phyloP scores from a whole-genome alignment of 37 sponge, comb jelly and placozoan genomes.

The Cladorhizidae sp. region DNA sequence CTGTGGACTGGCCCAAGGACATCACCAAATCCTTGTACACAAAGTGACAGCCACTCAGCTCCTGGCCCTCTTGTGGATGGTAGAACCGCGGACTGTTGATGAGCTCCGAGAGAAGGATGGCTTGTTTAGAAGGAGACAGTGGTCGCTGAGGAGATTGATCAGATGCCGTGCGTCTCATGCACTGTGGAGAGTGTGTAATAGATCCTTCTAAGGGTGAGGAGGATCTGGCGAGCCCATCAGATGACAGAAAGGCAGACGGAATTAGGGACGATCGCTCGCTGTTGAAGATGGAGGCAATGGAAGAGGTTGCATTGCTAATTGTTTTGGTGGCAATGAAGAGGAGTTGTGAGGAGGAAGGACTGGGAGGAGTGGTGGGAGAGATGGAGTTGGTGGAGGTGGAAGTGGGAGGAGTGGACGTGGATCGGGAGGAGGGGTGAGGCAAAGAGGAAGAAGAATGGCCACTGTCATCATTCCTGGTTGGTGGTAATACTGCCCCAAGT shows the following conservation, averaged over 20 bases:
- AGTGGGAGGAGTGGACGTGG: not conserved
- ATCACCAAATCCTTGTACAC: slow-evolving; percentile 59
- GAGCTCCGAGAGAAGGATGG: slow-evolving; percentile 6
- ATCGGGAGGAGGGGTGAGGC: not conserved
- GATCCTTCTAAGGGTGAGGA: not conserved
- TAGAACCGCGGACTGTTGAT: slow-evolving; percentile 24
- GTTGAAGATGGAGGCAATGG: not conserved
- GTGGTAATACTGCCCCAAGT: too few relatives aligned
- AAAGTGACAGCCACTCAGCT: slow-evolving; percentile 6
- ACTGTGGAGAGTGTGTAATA: not conserved
- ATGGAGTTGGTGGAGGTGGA: not conserved
- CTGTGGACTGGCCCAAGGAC: slow-evolving; percentile 9
- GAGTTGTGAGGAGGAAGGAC: not conserved
- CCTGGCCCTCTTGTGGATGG: slow-evolving; percentile 10
- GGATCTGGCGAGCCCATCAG: not conserved
- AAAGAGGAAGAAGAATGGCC: not conserved
- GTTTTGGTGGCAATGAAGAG: not conserved
- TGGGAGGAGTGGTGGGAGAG: not conserved
- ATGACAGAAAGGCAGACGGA: not conserved
- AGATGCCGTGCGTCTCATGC: not conserved
- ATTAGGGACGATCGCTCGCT: not conserved
- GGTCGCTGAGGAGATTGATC: not conserved
- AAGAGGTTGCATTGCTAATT: not conserved
- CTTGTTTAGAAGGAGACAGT: not conserved
- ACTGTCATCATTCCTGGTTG: not conserved